Base-by-base conservation (phyloP, 2,888 invertebrate genomes). In the Creontiades dilutus region DNA sequence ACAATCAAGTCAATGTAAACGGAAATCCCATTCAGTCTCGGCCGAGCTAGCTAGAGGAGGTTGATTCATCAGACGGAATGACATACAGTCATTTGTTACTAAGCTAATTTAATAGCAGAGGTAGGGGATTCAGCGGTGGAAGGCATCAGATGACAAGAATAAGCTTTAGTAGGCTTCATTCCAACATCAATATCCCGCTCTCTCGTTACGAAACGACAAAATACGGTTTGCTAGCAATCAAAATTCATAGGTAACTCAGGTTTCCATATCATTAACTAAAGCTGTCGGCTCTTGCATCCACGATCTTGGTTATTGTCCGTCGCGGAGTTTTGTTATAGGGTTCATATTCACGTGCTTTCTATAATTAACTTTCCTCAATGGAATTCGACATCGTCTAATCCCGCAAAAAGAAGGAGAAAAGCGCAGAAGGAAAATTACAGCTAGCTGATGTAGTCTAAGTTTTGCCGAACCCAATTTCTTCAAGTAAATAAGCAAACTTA, bases 91-190 rank as follows among this genome's bases (percentile, higher is more conserved):
- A 88, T 88, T 88, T 88, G 80, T 88, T 75, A 86, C 80, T 37
- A 52, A 55, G 88, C 88, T 88, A 88, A 88, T 88, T 88, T 88
- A 78, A 88, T 88, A 78, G 88, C 88, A 37, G 88, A 78, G 78
- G 85, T 61, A 85, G 85, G 85, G 61, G 52, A 85, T 61, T 61
- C 57, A 85, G 61, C 37, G 85, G 57, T 85, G 85, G 16, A 85
- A 85, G 85, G 85, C 85, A 57, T 85, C 61, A 14, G 85, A 61
- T 85, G 85, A 85, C 85, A 61, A 61, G 85, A 61, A 85, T 85
- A 85, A 85, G 85, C 85, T 28, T 61, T 85, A 85, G 61, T 85
- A 85, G 61, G 61, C 85, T 61, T 61, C 85, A 85, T 61, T 85
- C 61, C 85, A 61, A 85, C 85, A 85, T 85, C 85, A 85, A 85